Base-by-base conservation (phyloP, 1,140 invertebrate genomes). In the Drosophila equinoxialis region DNA sequence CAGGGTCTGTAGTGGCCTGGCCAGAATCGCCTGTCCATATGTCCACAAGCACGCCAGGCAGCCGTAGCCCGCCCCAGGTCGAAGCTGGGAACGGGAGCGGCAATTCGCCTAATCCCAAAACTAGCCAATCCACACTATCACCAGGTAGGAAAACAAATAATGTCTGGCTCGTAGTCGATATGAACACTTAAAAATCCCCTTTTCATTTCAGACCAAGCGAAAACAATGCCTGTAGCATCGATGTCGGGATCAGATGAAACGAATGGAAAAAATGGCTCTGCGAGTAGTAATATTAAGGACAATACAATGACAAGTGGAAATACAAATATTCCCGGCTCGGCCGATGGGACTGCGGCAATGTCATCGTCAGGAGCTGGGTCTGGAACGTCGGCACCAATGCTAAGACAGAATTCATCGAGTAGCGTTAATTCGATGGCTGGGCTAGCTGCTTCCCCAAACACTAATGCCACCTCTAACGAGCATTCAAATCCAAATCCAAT, bases 21-120 rank as follows among this genome's bases (percentile, higher is more conserved):
- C 11, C 20, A 37, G 17, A 13, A 14, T n/a, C 30, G 11, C 57
- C 20, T 65, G 59, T 69, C 65, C 60, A 77, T 79, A 66, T 85
- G 62, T 74, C 81, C 51, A 74, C 81, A 69, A 76, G 61, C 68
- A 84, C 58, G 62, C 55, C 77, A 55, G 58, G 51, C 59, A 83
- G 72, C 70, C 77, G 68, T 33, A 51, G 77, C 58, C 81, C 75
- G 62, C 42, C 69, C 45, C 71, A 65, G 62, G 7, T 63, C 14
- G 48, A 65, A 35, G 48, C 63, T 10, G 51, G 61, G 3, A 64
- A 45, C 54, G 51, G 59, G 11, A 73, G 30, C 60, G 41, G 39
- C 37, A 73, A n/a, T 51, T 74, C 71, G 57, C 71, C 71, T 5
- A 90, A 90, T 57, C 42, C 42, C 48, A 86, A 90, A 41, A 59